Percentiles rank a stretch among this genome's conserved stretches.
Conservation (phyloP, 2,113 vertebrate species). For the Carlito syrichta region DNA sequence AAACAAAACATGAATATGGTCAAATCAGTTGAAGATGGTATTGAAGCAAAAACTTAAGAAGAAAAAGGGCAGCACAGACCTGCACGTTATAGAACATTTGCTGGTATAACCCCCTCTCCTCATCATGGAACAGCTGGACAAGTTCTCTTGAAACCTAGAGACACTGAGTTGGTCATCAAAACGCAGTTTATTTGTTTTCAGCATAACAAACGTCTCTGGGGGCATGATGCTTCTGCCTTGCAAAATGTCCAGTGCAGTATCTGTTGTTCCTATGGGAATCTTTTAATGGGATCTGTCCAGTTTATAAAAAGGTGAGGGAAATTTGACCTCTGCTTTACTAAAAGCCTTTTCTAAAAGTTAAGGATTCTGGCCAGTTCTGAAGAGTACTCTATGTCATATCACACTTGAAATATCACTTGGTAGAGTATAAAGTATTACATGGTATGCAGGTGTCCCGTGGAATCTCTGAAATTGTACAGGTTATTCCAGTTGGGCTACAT, state of each 20-base stretch:
- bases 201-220: neutral
- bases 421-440: neutral
- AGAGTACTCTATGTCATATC: neutral
- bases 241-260: neutral
- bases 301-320: neutral
- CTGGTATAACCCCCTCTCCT: neutral
- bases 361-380: neutral
- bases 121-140: neutral
- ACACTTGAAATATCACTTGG: neutral
- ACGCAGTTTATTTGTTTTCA: neutral
- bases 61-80: neutral
- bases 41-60: neutral
- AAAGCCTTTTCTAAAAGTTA: neutral
- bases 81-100: neutral
- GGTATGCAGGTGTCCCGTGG: neutral
- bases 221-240: neutral
- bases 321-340: neutral
- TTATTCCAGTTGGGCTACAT: neutral
- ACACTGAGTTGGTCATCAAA: neutral
- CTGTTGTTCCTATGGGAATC: neutral
- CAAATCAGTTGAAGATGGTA: neutral
- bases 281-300: neutral
- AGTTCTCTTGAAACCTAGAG: neutral
- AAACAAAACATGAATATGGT: neutral
- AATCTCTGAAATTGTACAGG: neutral